phyloP scores from a whole-genome alignment of 2,797 vertebrate genomes.

The Spinus olivaceus region DNA sequence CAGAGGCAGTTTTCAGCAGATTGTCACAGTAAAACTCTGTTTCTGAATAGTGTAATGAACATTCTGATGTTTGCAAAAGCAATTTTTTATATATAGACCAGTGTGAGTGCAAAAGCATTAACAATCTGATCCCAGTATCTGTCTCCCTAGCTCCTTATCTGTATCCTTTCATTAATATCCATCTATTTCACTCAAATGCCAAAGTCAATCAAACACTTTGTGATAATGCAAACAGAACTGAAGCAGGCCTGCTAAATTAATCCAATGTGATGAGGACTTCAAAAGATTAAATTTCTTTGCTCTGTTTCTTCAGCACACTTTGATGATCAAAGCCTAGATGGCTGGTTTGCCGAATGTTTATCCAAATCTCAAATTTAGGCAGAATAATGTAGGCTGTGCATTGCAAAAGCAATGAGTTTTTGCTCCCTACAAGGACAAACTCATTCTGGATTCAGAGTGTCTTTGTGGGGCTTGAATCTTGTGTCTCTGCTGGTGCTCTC shows the following conservation, averaged over 20 bases:
- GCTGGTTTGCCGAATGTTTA: background rate
- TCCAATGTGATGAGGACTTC: background rate
- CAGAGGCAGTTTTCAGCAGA: constrained; percentile 70
- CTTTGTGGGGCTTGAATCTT: background rate
- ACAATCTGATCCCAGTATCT: background rate
- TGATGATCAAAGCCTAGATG: background rate
- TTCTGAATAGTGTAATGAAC: constrained; percentile 74
- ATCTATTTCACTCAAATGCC: constrained; percentile 8
- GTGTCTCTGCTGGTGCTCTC: background rate
- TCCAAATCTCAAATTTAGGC: background rate
- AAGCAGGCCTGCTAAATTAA: background rate
- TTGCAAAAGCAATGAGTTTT: background rate
- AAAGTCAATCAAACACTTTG: constrained; percentile 8
- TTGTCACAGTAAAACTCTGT: constrained; percentile 66
- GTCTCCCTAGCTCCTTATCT: background rate
- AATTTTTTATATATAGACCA: constrained; percentile 43
- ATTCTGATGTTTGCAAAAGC: constrained; percentile 64
- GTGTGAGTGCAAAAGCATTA: constrained; percentile 19
- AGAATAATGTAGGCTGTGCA: background rate
- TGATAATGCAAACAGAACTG: background rate
- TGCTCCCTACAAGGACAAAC: background rate
- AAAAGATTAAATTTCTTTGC: constrained; percentile 9
- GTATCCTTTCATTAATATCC: constrained; percentile 22
- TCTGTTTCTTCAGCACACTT: background rate
- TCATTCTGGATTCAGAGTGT: background rate